phyloP scores from a whole-genome alignment of 2,797 vertebrate species.

The Aldrovandia affinis region DNA sequence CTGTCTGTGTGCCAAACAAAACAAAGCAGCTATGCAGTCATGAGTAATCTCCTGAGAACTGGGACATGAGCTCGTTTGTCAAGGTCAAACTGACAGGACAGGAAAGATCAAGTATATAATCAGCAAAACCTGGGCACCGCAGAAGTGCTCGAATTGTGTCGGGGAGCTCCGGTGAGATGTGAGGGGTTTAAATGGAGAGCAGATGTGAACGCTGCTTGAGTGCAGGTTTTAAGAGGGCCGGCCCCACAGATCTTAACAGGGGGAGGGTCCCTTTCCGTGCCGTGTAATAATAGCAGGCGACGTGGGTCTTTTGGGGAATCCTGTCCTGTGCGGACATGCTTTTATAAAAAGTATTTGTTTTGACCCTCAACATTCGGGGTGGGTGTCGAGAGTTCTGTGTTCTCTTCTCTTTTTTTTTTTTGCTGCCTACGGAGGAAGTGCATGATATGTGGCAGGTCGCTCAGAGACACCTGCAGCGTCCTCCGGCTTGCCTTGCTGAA shows the following conservation, averaged over 20 bases:
- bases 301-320: background rate
- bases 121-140: background rate
- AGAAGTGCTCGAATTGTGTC: background rate
- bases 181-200: background rate
- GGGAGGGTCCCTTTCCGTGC: background rate
- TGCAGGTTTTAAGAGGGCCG: background rate
- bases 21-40: background rate
- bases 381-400: background rate
- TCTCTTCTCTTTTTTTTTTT: too few relatives aligned
- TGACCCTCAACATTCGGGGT: background rate
- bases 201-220: background rate
- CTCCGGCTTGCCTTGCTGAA: background rate
- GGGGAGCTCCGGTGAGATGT: background rate
- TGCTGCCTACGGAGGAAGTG: background rate
- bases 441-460: background rate
- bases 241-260: background rate
- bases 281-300: background rate
- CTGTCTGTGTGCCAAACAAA: background rate
- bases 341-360: background rate
- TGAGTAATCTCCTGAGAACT: background rate
- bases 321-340: background rate
- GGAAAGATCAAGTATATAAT: background rate
- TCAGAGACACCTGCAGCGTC: slow-evolving; percentile 27
- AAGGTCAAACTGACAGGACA: background rate
- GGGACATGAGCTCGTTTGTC: background rate